Conservation (phyloP, 2,797 vertebrate genomes). For the Epinephelus malabaricus region DNA sequence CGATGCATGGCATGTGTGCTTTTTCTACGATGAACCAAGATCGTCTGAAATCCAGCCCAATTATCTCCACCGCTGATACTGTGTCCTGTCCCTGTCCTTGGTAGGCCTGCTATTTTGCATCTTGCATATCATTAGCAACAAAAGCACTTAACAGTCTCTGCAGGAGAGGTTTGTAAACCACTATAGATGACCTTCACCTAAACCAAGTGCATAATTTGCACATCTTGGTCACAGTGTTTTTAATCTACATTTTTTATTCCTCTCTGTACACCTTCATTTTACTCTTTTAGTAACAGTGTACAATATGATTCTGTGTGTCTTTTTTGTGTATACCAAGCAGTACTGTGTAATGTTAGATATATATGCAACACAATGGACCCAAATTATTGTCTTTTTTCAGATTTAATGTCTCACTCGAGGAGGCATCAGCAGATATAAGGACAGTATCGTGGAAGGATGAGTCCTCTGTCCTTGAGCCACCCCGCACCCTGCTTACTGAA, state of each 20-base stretch:
- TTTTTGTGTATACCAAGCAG: background rate
- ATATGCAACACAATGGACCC: background rate
- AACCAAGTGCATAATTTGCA: conserved; percentile 38
- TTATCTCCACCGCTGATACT: conserved; percentile 30
- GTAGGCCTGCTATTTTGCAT: conserved; percentile 63
- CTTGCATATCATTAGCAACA: conserved; percentile 75
- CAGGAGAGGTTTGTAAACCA: conserved; percentile 45
- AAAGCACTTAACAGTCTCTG: conserved; percentile 52
- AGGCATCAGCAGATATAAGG: conserved; percentile 1
- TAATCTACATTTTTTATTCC: background rate
- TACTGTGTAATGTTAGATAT: background rate
- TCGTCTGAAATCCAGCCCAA: conserved; percentile 34
- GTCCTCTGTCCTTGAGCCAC: background rate
- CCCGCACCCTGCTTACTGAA: background rate
- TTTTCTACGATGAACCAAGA: background rate
- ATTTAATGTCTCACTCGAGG: conserved; percentile 13
- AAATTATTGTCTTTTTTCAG: background rate
- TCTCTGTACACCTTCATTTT: background rate
- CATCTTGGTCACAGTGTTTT: conserved; percentile 20
- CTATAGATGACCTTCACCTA: conserved; percentile 60
- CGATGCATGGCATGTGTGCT: background rate
- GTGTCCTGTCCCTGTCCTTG: conserved; percentile 66
- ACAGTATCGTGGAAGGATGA: background rate
- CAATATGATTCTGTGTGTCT: background rate
- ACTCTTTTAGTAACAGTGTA: background rate